phyloP scores from a whole-genome alignment of 2,113 vertebrate species.

The Excalfactoria chinensis region DNA sequence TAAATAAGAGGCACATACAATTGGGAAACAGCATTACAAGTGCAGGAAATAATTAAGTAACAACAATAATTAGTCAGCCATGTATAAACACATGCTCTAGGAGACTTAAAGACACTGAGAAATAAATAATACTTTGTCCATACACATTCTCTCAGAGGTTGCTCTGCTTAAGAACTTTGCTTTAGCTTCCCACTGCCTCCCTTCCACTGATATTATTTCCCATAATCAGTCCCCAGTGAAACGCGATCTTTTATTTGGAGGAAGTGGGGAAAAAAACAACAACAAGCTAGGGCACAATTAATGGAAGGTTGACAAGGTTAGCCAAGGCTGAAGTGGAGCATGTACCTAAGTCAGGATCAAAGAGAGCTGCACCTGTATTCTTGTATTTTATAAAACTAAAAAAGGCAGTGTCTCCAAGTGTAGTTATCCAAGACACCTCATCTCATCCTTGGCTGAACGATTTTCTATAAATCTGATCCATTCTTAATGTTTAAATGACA shows the following conservation, averaged over 20 bases:
- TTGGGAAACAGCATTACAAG: not conserved
- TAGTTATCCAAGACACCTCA: not conserved
- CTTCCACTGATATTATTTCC: not conserved
- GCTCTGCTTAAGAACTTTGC: not conserved
- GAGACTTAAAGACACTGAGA: not conserved
- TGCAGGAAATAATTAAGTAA: conserved; percentile 34
- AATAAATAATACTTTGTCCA: not conserved
- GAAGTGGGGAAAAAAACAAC: not conserved
- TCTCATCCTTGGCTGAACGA: not conserved
- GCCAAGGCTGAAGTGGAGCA: not conserved
- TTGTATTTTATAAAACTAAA: not conserved
- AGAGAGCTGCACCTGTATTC: not conserved
- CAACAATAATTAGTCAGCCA: not conserved
- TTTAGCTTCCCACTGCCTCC: not conserved
- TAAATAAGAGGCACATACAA: not conserved
- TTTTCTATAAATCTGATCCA: not conserved
- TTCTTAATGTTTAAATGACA: not conserved
- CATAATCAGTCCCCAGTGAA: not conserved
- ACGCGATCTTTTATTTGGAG: not conserved
- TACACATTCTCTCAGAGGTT: not conserved
- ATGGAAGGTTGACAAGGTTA: not conserved
- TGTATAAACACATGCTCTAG: not conserved
- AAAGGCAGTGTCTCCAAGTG: not conserved
- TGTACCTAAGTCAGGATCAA: not conserved
- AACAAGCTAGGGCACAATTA: not conserved